Evolutionary conservation across 2,888 invertebrate genomes (phyloP), one percentile per base, ranked within the genome.

Genomic region (Dione vanillae): DNA sequence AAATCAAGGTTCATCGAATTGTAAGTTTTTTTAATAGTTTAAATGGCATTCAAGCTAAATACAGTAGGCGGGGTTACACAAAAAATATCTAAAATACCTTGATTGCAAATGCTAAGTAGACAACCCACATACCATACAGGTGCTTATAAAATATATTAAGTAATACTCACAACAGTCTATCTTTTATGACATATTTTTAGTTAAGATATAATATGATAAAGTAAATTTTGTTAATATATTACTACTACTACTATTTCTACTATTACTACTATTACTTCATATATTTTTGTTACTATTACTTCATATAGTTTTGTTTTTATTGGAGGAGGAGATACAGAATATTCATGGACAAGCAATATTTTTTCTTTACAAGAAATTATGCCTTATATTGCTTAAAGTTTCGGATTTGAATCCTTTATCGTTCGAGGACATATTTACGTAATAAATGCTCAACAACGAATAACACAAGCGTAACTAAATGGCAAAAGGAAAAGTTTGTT

Each of bases 21-120:
- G 10, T 37, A 37, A 10, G 11, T 56, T 56, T 56, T 27, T 37
- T 56, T 6, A 1, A 40, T 56, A 40, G 16, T 56, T 40, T 7
- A 56, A 56, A 16, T 56, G 56, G 40, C 56, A 56, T 56, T 56
- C 56, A 12, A 40, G 7, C 56, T 0, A 11, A 56, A 37, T 56
- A 16, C 16, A 61, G 61, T 61, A 61, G 61, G 61, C 35, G 61
- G 43, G 11, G 35, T 35, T 45, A 61, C 35, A 45, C 35, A 61
- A 11, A 61, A 61, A 61, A 61, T 35, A 0, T 45, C 61, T 45
- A 35, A 61, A 61, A 45, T 16, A 16, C 45, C 43, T 27, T 61
- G 61, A 61, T 61, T 45, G 45, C 45, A 61, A 35, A 27, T 61
- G 56, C 56, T 56, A 35, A 45, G 43, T 61, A 61, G 43, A 16